Evolutionary conservation across 2,113 vertebrate species (phyloP).

Genomic region (Felis chaus): DNA sequence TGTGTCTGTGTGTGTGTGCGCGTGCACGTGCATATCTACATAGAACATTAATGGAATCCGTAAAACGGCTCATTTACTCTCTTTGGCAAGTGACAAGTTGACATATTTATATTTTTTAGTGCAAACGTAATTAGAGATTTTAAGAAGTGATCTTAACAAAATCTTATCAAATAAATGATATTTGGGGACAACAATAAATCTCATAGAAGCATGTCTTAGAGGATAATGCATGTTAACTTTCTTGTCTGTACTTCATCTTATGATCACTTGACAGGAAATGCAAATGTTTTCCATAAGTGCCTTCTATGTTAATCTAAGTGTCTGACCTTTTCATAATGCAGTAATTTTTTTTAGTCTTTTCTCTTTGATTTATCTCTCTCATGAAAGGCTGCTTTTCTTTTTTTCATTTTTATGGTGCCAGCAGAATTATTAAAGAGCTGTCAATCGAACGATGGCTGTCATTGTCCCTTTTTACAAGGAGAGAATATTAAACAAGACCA

Average conservation of each 20-base stretch:
- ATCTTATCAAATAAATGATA: background rate
- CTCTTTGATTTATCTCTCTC: constrained; percentile 37
- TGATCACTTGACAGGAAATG: constrained; percentile 50
- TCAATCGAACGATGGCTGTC: background rate
- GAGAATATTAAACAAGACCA: background rate
- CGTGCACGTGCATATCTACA: too few species aligned
- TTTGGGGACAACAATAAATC: background rate
- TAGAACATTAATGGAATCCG: background rate
- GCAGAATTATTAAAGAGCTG: constrained; percentile 56
- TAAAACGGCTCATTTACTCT: background rate
- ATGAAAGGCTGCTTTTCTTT: background rate
- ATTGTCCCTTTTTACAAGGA: constrained; percentile 39
- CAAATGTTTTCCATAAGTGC: constrained; percentile 49
- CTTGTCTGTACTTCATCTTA: constrained; percentile 18
- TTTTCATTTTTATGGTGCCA: constrained; percentile 14
- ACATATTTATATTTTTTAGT: background rate
- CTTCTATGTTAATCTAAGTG: constrained; percentile 61
- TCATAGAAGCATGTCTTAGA: background rate
- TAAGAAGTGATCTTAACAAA: background rate
- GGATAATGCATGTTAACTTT: background rate
- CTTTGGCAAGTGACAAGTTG: background rate
- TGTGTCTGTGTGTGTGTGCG: background rate
- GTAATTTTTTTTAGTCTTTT: constrained; percentile 55
- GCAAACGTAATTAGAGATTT: background rate
- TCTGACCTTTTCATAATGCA: constrained; percentile 47